A percentile compares a stretch with the other conserved stretches of the same genome.
phyloP scores from a whole-genome alignment of 1,140 invertebrate species.

The Diorhabda sublineata region DNA sequence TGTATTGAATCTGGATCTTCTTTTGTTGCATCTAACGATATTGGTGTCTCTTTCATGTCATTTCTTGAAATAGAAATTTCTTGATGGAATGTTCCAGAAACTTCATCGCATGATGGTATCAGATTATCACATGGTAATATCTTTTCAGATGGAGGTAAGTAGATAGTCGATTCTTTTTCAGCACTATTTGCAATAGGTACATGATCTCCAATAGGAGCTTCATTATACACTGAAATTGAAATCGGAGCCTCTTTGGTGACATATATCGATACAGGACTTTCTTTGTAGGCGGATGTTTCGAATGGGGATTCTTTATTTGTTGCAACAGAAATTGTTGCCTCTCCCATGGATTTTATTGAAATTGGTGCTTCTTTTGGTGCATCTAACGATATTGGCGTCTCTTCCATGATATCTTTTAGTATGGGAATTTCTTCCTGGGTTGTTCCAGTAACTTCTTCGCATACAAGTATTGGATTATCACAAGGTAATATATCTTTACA shows the following conservation, averaged over 20 bases:
- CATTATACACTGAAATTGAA: neutral
- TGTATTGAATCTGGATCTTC: neutral
- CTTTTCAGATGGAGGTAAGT: neutral
- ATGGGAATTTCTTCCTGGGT: neutral
- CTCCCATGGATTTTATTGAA: neutral
- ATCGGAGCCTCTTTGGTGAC: neutral
- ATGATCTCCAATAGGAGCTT: neutral
- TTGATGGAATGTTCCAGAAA: too few relatives aligned
- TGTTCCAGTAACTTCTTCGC: too few relatives aligned
- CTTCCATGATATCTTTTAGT: neutral
- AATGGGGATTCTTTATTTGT: neutral
- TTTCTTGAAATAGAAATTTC: neutral
- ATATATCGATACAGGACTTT: neutral
- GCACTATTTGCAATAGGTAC: neutral
- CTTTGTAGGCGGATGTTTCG: neutral
- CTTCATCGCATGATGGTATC: too few relatives aligned
- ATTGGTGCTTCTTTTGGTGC: neutral
- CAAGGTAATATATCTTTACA: too few relatives aligned
- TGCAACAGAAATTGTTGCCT: neutral
- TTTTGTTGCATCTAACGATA: neutral
- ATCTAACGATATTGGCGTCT: neutral
- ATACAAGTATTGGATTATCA: too few relatives aligned
- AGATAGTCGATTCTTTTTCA: constrained; percentile 7
- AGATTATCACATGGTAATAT: too few relatives aligned
- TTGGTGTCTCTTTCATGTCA: neutral